Evolutionary conservation across 1,140 invertebrate species (phyloP), one percentile per base, ranked within the genome.

Genomic region (Parasteatoda tepidariorum): DNA sequence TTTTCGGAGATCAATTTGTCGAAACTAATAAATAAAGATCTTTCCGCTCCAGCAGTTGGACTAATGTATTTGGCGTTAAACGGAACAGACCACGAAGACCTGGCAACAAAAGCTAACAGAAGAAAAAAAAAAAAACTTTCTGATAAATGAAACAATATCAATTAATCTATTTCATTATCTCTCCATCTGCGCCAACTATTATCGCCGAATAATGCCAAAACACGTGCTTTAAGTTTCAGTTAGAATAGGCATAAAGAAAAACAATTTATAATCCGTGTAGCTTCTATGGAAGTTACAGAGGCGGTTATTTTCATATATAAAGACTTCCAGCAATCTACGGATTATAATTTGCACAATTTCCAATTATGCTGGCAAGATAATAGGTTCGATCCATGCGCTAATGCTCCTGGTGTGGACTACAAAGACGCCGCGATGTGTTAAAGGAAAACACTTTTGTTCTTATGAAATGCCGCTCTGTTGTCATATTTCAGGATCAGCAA

Each of bases 131-230:
- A 30, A 30, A 2, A 5, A 2, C 7, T 22, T 11, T 48, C 26
- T 71, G 68, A 71, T 71, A 28, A 71, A 71, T 57, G 48, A n/a
- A 30, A 15, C 57, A 71, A 71, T 71, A 57, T 71, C 48, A 57
- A 71, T 30, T 71, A 71, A 71, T 71, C 68, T 26, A 48, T 26
- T 31, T 57, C 68, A 57, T 71, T 71, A 71, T 71, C 68, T n/a
- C 22, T n/a, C 41, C 48, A 71, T 48, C 68, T 54, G 48, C 48
- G 18, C 11, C 28, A 30, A 24, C 28, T 15, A 71, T 57, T 55
- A 57, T 57, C 41, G 30, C 28, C 24, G 3, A 57, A 71, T 48
- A 71, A 71, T 71, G 28, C 68, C n/a, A 54, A 71, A 71, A 71
- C 68, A 71, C 68, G 68, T 18, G 26, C 48, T 34, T 0, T 48